These are phyloP conservation scores for Drosophila setifemur DNA, from an alignment of 1,140 invertebrate species.

Conservation along the genomic window DNA sequence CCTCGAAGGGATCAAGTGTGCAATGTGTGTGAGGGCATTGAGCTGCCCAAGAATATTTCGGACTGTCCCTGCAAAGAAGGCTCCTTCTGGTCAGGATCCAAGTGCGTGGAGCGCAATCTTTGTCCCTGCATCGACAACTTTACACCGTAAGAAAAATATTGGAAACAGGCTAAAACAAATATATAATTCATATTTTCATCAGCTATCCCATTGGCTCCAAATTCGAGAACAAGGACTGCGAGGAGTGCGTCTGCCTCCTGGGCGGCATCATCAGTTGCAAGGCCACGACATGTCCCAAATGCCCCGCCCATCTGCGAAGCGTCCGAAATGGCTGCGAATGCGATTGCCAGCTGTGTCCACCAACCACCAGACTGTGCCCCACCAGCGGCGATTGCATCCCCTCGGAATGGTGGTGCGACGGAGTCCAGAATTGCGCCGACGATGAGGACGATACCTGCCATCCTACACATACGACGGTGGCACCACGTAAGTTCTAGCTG, in stretches of 20 bases:
- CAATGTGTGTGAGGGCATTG: not conserved
- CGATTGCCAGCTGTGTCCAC: conserved; percentile 12
- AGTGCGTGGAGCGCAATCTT: conserved; percentile 10
- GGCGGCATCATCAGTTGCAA: conserved; percentile 2
- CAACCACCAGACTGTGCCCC: conserved; percentile 1
- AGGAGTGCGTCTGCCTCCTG: conserved; percentile 9
- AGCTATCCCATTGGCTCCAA: conserved; percentile 9
- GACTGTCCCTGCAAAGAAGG: not conserved
- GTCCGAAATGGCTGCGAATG: not conserved
- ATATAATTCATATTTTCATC: too few relatives aligned
- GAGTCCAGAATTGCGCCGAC: conserved; percentile 7
- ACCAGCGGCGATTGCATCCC: conserved; percentile 5
- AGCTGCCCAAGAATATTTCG: not conserved
- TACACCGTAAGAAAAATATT: not conserved
- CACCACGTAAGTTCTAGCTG: conserved; percentile 2
- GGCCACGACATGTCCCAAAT: not conserved
- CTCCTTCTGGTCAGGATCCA: conserved; percentile 1
- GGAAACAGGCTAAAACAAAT: too few relatives aligned
- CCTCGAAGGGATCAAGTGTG: not conserved
- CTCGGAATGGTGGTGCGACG: conserved; percentile 4
- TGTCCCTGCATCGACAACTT: conserved; percentile 1
- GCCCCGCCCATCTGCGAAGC: not conserved
- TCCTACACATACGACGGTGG: not conserved
- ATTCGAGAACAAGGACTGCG: conserved; percentile 3
- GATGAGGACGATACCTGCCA: conserved; percentile 5